These are phyloP conservation scores for Sternotherus odoratus DNA, from an alignment of 2,797 vertebrate species.

Conservation along the genomic window DNA sequence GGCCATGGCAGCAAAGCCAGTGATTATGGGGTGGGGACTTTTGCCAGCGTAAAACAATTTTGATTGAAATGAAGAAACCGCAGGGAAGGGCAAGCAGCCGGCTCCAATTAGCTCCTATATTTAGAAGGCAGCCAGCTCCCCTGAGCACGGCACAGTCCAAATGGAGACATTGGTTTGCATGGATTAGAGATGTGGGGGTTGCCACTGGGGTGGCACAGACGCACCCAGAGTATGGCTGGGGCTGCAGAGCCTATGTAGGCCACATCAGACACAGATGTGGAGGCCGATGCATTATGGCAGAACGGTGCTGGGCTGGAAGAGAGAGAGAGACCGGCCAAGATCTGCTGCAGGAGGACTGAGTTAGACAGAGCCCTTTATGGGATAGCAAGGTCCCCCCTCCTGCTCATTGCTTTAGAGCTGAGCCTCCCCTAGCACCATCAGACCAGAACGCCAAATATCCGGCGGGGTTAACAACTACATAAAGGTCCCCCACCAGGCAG, in stretches of 20 bases:
- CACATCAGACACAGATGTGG: neutral
- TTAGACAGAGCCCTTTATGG: neutral
- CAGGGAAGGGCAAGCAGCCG: slow-evolving; percentile 21
- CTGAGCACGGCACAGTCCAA: neutral
- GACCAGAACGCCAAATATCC: neutral
- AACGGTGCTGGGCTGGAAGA: neutral
- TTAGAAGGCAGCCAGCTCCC: neutral
- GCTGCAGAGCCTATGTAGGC: neutral
- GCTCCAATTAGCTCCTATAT: slow-evolving; percentile 57
- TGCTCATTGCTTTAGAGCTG: neutral
- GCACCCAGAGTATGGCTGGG: neutral
- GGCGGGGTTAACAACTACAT: neutral
- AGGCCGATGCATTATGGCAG: neutral
- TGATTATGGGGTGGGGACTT: slow-evolving; percentile 32
- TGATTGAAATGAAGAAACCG: slow-evolving; percentile 19
- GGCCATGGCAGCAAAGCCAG: slow-evolving; percentile 11
- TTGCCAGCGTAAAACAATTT: slow-evolving; percentile 27
- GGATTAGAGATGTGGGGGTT: neutral
- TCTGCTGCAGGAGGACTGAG: neutral
- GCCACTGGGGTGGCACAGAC: no score
- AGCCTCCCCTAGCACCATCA: neutral
- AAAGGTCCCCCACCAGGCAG: neutral
- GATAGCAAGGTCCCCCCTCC: neutral
- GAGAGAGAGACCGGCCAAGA: neutral
- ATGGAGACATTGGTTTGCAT: neutral